A percentile compares a stretch with the other conserved stretches of the same genome.
Evolutionary conservation across 2,888 invertebrate species (phyloP).

Genomic region (Lepidocyrtoides sp.): DNA sequence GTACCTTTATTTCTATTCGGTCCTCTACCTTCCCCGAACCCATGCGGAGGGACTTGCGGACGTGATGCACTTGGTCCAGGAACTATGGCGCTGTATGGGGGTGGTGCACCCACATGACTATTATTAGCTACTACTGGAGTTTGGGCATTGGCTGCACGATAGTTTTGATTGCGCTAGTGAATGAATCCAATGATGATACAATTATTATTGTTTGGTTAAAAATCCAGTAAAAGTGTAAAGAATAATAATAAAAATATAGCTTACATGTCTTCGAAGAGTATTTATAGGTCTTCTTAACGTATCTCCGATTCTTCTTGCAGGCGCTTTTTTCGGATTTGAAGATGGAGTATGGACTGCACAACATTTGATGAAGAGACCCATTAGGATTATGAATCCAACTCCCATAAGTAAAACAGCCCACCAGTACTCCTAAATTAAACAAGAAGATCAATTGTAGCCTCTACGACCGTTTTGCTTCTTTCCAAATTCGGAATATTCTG

Average conservation of each 20-base stretch:
- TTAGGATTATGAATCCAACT: slow-evolving; percentile 96
- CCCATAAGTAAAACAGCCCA: slow-evolving; percentile 96
- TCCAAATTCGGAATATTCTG: neutral
- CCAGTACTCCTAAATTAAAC: slow-evolving; percentile 92
- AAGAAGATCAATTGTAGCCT: no score
- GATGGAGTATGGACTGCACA: slow-evolving; percentile 99
- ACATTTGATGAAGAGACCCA: slow-evolving; percentile 99
- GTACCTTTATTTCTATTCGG: slow-evolving; percentile 86
- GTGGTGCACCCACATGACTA: slow-evolving; percentile 86
- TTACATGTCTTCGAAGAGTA: slow-evolving; percentile 95
- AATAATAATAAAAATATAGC: slow-evolving; percentile 79
- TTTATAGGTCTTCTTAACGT: slow-evolving; percentile 96
- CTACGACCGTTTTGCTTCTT: no score
- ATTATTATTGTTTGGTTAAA: no score
- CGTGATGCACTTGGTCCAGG: slow-evolving; percentile 86
- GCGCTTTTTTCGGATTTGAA: slow-evolving; percentile 98
- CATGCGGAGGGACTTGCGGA: slow-evolving; percentile 89
- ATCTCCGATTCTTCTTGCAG: slow-evolving; percentile 97
- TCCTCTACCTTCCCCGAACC: slow-evolving; percentile 91
- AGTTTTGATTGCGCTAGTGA: slow-evolving; percentile 84
- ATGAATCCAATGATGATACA: slow-evolving; percentile 46
- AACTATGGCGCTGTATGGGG: slow-evolving; percentile 86
- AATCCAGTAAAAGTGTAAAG: no score
- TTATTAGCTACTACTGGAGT: slow-evolving; percentile 86
- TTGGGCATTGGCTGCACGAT: slow-evolving; percentile 84